A percentile compares a stretch with the other conserved stretches of the same genome.
Evolutionary conservation across 2,797 vertebrate genomes (phyloP).

Genomic region (Melanogrammus aeglefinus): DNA sequence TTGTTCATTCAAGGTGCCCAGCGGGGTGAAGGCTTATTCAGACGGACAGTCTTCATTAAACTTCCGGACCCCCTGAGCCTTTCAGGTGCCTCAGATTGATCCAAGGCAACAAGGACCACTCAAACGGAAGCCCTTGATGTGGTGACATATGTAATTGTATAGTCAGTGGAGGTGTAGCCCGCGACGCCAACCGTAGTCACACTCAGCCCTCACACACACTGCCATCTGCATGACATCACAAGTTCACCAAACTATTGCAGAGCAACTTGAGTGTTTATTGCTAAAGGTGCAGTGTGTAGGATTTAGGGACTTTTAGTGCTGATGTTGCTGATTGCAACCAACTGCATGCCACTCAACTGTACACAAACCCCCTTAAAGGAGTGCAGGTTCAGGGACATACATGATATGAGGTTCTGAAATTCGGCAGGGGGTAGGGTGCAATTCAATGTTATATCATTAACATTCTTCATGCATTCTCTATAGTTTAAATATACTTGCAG

Average conservation of each 20-base stretch:
- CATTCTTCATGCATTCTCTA: too few relatives aligned
- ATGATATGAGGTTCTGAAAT: too few relatives aligned
- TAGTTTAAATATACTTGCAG: too few relatives aligned
- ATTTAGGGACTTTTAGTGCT: too few relatives aligned
- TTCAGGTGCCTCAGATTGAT: background rate
- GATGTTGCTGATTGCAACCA: too few relatives aligned
- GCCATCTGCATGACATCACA: background rate
- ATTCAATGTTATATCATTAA: too few relatives aligned
- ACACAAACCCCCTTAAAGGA: too few relatives aligned
- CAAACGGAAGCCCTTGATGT: background rate
- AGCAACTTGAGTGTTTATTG: background rate
- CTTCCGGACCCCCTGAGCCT: background rate
- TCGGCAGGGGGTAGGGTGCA: too few relatives aligned
- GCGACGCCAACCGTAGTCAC: too few relatives aligned
- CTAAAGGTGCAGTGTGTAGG: too few relatives aligned
- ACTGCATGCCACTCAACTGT: too few relatives aligned
- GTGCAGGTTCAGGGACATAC: too few relatives aligned
- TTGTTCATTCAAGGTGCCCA: background rate
- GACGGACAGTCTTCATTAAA: conserved; percentile 3
- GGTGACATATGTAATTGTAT: background rate
- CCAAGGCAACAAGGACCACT: background rate
- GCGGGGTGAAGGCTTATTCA: background rate
- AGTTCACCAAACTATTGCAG: background rate
- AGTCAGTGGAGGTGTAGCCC: background rate
- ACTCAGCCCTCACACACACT: background rate